Percentiles rank a stretch among this genome's conserved stretches.
Evolutionary conservation across 2,888 invertebrate genomes (phyloP).

Genomic region (Hymenopus coronatus): DNA sequence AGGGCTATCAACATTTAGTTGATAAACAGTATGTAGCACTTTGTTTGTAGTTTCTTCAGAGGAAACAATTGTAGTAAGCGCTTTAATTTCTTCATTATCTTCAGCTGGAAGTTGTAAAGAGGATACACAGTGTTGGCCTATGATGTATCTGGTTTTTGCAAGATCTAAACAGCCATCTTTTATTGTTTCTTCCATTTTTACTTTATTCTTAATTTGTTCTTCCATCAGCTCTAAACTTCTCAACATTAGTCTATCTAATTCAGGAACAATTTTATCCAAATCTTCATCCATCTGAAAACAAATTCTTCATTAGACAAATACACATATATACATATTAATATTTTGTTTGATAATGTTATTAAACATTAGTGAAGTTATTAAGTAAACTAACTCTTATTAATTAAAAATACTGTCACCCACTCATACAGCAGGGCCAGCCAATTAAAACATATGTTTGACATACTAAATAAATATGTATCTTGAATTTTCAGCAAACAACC

Average conservation of each 20-base stretch:
- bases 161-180: slow-evolving; percentile 69
- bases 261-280: slow-evolving; percentile 52
- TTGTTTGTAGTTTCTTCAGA: neutral
- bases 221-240: slow-evolving; percentile 70
- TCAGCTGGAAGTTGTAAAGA: slow-evolving; percentile 68
- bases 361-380: no score
- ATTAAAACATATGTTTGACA: no score
- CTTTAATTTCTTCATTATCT: slow-evolving; percentile 52
- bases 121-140: slow-evolving; percentile 72
- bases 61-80: slow-evolving; percentile 44
- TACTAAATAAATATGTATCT: no score
- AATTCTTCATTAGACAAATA: neutral
- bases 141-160: slow-evolving; percentile 75
- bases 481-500: no score
- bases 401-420: no score
- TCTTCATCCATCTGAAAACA: neutral
- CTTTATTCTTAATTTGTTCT: slow-evolving; percentile 64
- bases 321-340: no score
- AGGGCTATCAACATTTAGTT: slow-evolving; percentile 7
- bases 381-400: no score
- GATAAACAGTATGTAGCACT: neutral
- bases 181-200: slow-evolving; percentile 66
- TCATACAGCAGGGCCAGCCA: no score
- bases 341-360: no score
- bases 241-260: slow-evolving; percentile 67